Base-by-base conservation (phyloP, 2,797 vertebrate genomes). In the Sebastiscus albofasciatus region DNA sequence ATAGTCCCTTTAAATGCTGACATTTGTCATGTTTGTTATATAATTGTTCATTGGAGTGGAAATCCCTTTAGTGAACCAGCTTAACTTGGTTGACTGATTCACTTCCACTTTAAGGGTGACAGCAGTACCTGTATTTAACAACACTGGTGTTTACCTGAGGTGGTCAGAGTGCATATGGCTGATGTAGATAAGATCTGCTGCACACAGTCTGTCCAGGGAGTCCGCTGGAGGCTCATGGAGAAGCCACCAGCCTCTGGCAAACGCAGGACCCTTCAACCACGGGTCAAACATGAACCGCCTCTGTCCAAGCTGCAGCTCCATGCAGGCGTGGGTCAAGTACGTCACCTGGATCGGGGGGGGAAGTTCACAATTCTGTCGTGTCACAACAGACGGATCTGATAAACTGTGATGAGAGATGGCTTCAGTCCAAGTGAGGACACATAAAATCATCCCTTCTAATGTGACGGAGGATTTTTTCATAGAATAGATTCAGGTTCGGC, bases 81-180 rank as follows among this genome's bases (percentile, higher is more conserved):
- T 14, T 14, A 42, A 42, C 39, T 42, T 42, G 39, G 39, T 42
- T 42, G 39, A 42, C 13, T 42, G 39, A 42, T 42, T 42, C 39
- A 42, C 13, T 42, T 42, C 13, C 39, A 42, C 39, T 42, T 42
- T 14, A 18, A 36, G 49, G 10, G 27, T 18, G 55, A n/a, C 6
- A 3, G 20, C 52, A 56, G 33, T 16, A 11, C 31, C 6, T 49
- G 49, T 13, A 36, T 36, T 24, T 46, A 52, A 10, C 18, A 13
- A 26, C 31, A 39, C 1, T 11, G 5, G 39, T 24, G 36, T 16
- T 77, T 92, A 96, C 96, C 95, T 97, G 67, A 97, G 95, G 90
- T 97, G 96, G 86, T 97, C 96, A 2, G 96, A 96, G 87, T 97
- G 96, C 95, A 96, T 96, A 67, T 97, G 96, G 77, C 96, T 97